Evolutionary conservation across 2,888 invertebrate genomes (phyloP).

Genomic region (Amiota communis): DNA sequence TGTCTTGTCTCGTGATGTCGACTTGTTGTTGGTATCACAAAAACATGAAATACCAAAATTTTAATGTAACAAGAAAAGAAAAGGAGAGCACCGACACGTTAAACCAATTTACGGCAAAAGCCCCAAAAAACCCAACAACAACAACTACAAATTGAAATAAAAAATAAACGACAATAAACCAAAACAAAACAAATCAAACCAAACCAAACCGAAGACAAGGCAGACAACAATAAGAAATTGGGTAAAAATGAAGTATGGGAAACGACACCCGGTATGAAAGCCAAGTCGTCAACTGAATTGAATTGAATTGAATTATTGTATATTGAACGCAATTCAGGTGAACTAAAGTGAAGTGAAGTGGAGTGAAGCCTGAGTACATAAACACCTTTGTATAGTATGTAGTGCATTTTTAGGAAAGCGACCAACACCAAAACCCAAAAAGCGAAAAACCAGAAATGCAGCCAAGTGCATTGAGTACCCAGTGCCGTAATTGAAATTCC

Average conservation of each 20-base stretch:
- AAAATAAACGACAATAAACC: neutral
- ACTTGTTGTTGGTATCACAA: neutral
- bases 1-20: neutral
- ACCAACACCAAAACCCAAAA: neutral
- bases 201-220: neutral
- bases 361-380: neutral
- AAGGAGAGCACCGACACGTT: slow-evolving; percentile 21
- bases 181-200: neutral
- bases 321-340: too few species aligned
- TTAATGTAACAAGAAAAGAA: neutral
- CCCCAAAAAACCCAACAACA: neutral
- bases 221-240: slow-evolving; percentile 8
- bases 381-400: neutral
- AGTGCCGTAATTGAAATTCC: slow-evolving; percentile 57
- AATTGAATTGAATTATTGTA: too few species aligned
- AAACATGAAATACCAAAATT: neutral
- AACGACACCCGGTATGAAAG: slow-evolving; percentile 14
- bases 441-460: neutral
- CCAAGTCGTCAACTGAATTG: slow-evolving; percentile 1
- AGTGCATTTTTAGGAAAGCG: neutral
- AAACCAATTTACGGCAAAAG: slow-evolving; percentile 26
- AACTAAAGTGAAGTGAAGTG: too few species aligned
- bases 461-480: slow-evolving; percentile 22
- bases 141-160: slow-evolving; percentile 11
- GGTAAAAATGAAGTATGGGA: slow-evolving; percentile 25